phyloP scores from a whole-genome alignment of 2,113 vertebrate genomes.

The Salvator merianae region DNA sequence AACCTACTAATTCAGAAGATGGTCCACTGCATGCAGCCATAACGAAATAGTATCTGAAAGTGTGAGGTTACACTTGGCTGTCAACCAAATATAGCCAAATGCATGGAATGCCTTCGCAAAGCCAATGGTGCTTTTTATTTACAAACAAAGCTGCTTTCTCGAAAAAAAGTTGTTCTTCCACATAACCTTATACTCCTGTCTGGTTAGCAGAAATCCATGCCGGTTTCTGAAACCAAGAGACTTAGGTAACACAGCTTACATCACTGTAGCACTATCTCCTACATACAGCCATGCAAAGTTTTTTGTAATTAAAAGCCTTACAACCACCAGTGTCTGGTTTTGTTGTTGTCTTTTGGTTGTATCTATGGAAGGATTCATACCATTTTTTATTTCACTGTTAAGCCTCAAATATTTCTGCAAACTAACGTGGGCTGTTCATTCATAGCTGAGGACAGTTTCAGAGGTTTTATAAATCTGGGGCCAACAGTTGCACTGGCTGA shows the following conservation, averaged over 20 bases:
- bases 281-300: rapidly evolving
- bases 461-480: background rate
- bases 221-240: constrained; percentile 47
- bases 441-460: background rate
- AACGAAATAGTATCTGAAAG: constrained; percentile 6
- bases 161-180: constrained; percentile 36
- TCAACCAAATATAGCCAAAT: constrained; percentile 44
- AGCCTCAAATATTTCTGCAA: background rate
- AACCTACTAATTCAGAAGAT: constrained; percentile 41
- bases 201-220: constrained; percentile 53
- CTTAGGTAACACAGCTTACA: constrained; percentile 33
- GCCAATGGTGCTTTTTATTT: constrained; percentile 46
- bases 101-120: constrained; percentile 61
- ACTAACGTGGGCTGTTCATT: no score
- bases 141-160: constrained; percentile 58
- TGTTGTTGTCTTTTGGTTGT: constrained; percentile 44
- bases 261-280: background rate
- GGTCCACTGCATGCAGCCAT: constrained; percentile 62
- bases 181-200: constrained; percentile 32
- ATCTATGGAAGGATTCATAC: constrained; percentile 8
- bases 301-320: constrained; percentile 57
- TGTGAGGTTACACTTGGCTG: constrained; percentile 40
- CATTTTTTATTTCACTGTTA: constrained; percentile 16
- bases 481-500: background rate
- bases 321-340: constrained; percentile 50